Evolutionary conservation across 1,140 invertebrate genomes (phyloP), one percentile per base, ranked within the genome.

Genomic region (Leptoteleia sp.): DNA sequence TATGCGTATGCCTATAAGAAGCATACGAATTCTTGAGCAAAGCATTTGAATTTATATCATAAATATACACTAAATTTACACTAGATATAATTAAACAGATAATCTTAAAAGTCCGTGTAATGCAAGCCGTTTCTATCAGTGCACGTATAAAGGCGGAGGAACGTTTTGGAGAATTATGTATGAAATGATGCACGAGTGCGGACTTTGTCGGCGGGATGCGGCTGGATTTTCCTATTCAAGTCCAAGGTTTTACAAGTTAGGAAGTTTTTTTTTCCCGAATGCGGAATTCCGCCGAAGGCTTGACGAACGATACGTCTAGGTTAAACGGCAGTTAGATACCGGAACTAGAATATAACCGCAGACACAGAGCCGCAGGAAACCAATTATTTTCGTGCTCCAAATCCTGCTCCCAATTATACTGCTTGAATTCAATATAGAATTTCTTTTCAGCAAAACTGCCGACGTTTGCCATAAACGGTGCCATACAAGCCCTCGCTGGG

Each of bases 351-450:
- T 55, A 79, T 78, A 78, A 61, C 67, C 42, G 40, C 59, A 54
- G 59, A 43, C 70, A 62, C 67, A 76, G 43, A 57, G 43, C 50
- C 57, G 73, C 55, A 76, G 72, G 71, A 80, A 87, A 86, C 70
- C 84, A 88, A 88, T 87, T 87, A 87, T 85, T 87, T 86, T 83
- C 82, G 80, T 85, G 85, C 83, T 87, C 84, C 81, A 83, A 85
- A 86, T 86, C 80, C 80, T 79, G 80, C 81, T 85, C 78, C 82
- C 83, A 86, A 87, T 88, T 86, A 87, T 70, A 76, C 72, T 73
- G 57, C 64, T 15, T 68, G 16, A 31, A 71, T 80, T 73, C 55
- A 80, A 80, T 80, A 72, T 65, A 61, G 62, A 70, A 80, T 68
- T 73, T 73, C 62, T 80, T 80, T 80, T 70, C 31, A 42, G n/a